Percentiles rank a stretch among this genome's conserved stretches.
Evolutionary conservation across 2,797 vertebrate genomes (phyloP).

Genomic region (Esox lucius): DNA sequence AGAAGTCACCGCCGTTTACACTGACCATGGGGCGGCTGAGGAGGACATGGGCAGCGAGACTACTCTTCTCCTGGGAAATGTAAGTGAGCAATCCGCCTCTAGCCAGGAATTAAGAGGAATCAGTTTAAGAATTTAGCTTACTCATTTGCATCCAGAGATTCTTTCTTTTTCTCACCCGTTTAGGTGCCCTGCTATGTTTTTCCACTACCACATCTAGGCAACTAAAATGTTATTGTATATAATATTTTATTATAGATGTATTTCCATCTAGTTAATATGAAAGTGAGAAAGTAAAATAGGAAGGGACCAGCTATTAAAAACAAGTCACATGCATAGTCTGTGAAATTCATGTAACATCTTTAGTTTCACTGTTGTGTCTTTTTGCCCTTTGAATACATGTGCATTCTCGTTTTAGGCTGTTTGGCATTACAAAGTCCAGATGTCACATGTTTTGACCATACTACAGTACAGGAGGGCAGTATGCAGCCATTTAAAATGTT

Average conservation of each 20-base stretch:
- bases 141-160: background rate
- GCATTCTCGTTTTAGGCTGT: background rate
- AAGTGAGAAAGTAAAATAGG: background rate
- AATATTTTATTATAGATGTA: background rate
- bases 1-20: background rate
- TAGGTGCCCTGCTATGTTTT: background rate
- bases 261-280: too few species aligned
- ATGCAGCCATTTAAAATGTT: background rate
- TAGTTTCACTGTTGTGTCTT: conserved; percentile 16
- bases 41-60: conserved; percentile 28
- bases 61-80: conserved; percentile 60
- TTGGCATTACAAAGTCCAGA: background rate
- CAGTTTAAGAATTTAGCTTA: background rate
- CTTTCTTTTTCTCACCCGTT: background rate
- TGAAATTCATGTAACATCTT: background rate
- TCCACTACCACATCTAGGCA: background rate
- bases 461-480: background rate
- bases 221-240: background rate
- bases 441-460: background rate
- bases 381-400: conserved; percentile 35
- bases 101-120: background rate
- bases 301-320: background rate
- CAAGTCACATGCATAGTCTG: background rate
- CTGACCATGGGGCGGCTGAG: conserved; percentile 1
- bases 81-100: conserved; percentile 52